A percentile compares a stretch with the other conserved stretches of the same genome.
These are phyloP conservation scores for Charaxes varanes DNA, from an alignment of 1,140 invertebrate species.

Conservation along the genomic window DNA sequence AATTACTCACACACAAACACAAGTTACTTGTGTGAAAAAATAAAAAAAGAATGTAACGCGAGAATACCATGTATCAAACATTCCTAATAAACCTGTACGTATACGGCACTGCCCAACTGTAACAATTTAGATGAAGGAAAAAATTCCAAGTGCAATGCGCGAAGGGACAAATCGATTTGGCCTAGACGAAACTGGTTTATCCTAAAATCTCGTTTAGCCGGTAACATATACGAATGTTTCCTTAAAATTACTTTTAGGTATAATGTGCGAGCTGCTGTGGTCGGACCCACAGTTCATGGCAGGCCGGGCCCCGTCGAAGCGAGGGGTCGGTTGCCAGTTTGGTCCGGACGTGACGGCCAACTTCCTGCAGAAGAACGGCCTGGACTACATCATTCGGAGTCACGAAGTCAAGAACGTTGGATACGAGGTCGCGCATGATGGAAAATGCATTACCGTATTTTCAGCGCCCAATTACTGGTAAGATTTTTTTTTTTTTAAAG, in stretches of 20 bases:
- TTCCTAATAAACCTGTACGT: too few relatives aligned
- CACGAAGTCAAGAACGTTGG: conserved; percentile 99
- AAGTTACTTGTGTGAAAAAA: too few relatives aligned
- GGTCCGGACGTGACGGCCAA: conserved; percentile 96
- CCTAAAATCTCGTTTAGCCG: too few relatives aligned
- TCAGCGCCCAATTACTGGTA: conserved; percentile 99
- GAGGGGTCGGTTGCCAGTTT: conserved; percentile 98
- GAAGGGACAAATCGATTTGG: too few relatives aligned
- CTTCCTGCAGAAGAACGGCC: conserved; percentile 89
- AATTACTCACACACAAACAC: too few relatives aligned
- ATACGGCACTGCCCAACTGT: too few relatives aligned
- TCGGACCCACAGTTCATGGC: conserved; percentile 94
- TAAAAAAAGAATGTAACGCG: too few relatives aligned
- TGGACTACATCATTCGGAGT: conserved; percentile 96
- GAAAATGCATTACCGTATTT: conserved; percentile 96
- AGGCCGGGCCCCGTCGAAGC: conserved; percentile 93
- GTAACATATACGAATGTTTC: too few relatives aligned
- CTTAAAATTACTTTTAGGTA: conserved; percentile 65
- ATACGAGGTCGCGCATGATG: conserved; percentile 95
- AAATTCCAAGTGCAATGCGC: too few relatives aligned
- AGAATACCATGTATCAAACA: too few relatives aligned
- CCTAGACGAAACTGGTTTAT: too few relatives aligned
- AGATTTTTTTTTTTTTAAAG: conserved; percentile 13
- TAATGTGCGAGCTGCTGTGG: conserved; percentile 99
- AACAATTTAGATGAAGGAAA: too few relatives aligned